Percentiles rank a stretch among this genome's conserved stretches.
Conservation (phyloP, 1,140 invertebrate genomes). For the Scylla paramamosain region DNA sequence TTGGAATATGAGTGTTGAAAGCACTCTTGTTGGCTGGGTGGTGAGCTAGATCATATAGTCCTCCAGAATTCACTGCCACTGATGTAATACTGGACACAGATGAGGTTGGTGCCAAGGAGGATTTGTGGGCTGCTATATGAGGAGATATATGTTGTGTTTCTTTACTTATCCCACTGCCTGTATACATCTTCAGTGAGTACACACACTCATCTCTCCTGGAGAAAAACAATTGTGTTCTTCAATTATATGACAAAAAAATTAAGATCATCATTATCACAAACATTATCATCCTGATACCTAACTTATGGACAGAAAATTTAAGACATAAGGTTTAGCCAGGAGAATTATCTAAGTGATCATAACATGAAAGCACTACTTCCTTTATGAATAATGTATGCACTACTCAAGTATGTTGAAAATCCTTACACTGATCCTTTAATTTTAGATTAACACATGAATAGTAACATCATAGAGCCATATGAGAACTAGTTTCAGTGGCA, state of each 20-base stretch:
- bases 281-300: not conserved
- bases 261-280: not conserved
- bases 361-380: not conserved
- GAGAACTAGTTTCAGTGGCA: not conserved
- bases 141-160: slow-evolving; percentile 70
- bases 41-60: slow-evolving; percentile 39
- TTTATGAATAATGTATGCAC: not conserved
- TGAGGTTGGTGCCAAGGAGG: slow-evolving; percentile 61
- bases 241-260: slow-evolving; percentile 1
- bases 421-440: no score
- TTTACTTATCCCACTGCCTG: slow-evolving; percentile 66
- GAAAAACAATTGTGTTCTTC: not conserved
- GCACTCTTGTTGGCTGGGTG: slow-evolving; percentile 58
- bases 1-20: slow-evolving; percentile 64
- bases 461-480: not conserved
- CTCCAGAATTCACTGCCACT: slow-evolving; percentile 47
- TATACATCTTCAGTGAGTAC: slow-evolving; percentile 68
- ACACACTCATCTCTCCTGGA: slow-evolving; percentile 67
- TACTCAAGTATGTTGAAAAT: not conserved
- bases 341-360: no score
- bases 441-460: no score
- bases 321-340: no score
- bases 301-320: not conserved
- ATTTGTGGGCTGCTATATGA: slow-evolving; percentile 72
- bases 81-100: slow-evolving; percentile 51